phyloP scores from a whole-genome alignment of 2,797 vertebrate species.

The Momotus momota region DNA sequence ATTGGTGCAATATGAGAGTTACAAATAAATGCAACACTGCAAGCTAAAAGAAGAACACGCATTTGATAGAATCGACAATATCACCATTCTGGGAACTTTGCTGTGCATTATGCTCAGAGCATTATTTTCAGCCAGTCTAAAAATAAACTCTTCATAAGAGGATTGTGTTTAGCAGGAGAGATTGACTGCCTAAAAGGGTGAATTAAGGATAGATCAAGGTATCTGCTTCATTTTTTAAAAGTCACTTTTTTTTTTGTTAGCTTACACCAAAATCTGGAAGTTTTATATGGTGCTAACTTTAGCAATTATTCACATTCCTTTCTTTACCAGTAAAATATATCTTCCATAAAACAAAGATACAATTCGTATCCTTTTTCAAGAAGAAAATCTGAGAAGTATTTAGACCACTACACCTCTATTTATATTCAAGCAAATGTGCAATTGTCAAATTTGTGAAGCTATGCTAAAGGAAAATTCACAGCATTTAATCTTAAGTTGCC shows the following conservation, averaged over 20 bases:
- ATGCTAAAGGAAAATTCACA: background rate
- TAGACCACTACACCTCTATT: background rate
- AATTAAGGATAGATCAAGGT: constrained; percentile 38
- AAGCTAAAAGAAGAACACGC: background rate
- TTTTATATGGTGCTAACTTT: background rate
- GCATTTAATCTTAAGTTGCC: background rate
- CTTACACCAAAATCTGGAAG: background rate
- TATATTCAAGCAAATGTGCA: background rate
- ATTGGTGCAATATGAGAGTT: background rate
- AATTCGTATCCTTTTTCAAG: background rate
- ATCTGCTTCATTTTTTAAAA: background rate
- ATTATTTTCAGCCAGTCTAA: constrained; percentile 49
- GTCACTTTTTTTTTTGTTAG: background rate
- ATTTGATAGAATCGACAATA: background rate
- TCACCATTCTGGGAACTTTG: background rate
- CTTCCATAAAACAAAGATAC: background rate
- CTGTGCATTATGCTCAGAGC: background rate
- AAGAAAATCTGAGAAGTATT: background rate
- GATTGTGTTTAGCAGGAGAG: constrained; percentile 29
- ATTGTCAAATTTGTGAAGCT: background rate
- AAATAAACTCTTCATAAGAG: constrained; percentile 54
- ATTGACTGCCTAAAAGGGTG: constrained; percentile 45
- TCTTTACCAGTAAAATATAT: background rate
- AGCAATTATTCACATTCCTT: background rate
- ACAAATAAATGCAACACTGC: background rate